These are phyloP conservation scores for Odontomachus brunneus DNA, from an alignment of 1,140 invertebrate species.

Conservation along the genomic window DNA sequence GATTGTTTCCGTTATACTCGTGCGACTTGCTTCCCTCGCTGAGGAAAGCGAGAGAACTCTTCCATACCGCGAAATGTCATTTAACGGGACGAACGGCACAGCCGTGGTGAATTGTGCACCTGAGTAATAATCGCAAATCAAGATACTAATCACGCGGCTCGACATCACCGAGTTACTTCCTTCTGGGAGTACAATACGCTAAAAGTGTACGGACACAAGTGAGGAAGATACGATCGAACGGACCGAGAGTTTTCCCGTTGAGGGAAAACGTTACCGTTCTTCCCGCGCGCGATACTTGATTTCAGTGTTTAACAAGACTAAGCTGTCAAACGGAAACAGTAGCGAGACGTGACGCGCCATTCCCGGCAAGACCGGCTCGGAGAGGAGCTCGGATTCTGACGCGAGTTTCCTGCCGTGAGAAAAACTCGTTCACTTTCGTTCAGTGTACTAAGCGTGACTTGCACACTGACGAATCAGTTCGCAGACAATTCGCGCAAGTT, in stretches of 20 bases:
- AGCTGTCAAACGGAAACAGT: constrained; percentile 49
- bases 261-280: constrained; percentile 27
- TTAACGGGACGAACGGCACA: no score
- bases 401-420: constrained; percentile 67
- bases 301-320: constrained; percentile 10
- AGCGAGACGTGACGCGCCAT: constrained; percentile 32
- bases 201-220: not conserved
- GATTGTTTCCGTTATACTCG: not conserved
- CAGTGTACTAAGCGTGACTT: constrained; percentile 73
- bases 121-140: no score
- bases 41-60: not conserved
- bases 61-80: not conserved
- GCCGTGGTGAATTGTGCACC: no score
- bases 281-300: constrained; percentile 9
- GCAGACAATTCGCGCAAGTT: not conserved
- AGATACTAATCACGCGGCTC: no score
- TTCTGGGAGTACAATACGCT: not conserved
- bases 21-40: not conserved
- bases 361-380: constrained; percentile 7
- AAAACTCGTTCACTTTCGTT: constrained; percentile 82
- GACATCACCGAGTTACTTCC: not conserved
- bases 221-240: constrained; percentile 22
- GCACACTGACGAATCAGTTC: constrained; percentile 61
- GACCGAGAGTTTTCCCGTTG: not conserved
- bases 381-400: constrained; percentile 36